Evolutionary conservation across 1,140 invertebrate species (phyloP).

Genomic region (Penaeus vannamei): DNA sequence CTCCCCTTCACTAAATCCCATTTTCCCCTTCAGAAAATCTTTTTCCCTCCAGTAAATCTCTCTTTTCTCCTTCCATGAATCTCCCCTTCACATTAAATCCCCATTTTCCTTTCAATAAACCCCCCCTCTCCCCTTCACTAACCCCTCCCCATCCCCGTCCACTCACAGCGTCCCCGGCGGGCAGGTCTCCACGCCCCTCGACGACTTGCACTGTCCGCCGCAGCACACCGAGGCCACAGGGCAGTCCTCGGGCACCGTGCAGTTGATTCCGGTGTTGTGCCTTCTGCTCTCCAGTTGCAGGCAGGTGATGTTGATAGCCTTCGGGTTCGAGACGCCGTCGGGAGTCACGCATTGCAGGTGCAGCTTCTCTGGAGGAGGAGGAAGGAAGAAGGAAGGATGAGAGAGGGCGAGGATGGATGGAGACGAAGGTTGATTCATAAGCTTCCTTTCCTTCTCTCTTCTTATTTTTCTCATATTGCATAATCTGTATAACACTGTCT

Average conservation of each 20-base stretch:
- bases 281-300: background rate
- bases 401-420: background rate
- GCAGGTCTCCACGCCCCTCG: constrained; percentile 15
- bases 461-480: too few species aligned
- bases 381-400: background rate
- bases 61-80: too few species aligned
- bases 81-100: constrained; percentile 1
- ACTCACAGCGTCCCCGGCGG: constrained; percentile 31
- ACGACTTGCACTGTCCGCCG: constrained; percentile 27
- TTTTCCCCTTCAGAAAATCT: too few species aligned
- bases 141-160: too few species aligned
- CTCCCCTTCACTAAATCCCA: too few species aligned
- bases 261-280: constrained; percentile 20
- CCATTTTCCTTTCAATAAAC: too few species aligned
- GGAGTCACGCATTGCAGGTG: constrained; percentile 44
- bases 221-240: constrained; percentile 36
- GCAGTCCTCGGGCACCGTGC: constrained; percentile 31
- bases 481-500: too few species aligned
- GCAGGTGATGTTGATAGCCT: constrained; percentile 31
- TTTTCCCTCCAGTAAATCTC: too few species aligned
- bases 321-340: background rate
- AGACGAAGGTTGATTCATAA: too few species aligned
- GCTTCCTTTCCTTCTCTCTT: too few species aligned
- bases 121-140: too few species aligned
- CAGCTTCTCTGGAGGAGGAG: constrained; percentile 27